phyloP scores from a whole-genome alignment of 1,140 invertebrate species.

The Drosophila oshimai region DNA sequence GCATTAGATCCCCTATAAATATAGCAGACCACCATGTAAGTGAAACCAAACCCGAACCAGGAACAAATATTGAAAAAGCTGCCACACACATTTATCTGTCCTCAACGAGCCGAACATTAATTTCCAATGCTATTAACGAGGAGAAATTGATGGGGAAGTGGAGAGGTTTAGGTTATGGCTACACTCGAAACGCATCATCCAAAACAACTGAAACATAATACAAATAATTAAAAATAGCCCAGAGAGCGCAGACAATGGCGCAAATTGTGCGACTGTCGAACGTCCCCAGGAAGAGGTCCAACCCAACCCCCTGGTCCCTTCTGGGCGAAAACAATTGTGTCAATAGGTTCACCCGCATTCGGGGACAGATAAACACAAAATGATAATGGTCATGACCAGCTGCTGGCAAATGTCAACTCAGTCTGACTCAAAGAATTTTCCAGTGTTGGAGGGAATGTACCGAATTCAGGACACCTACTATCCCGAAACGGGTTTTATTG shows the following conservation, averaged over 20 bases:
- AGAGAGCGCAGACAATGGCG: conserved; percentile 37
- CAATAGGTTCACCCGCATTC: conserved; percentile 77
- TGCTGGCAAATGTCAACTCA: conserved; percentile 65
- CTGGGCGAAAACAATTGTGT: conserved; percentile 75
- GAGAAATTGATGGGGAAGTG: conserved; percentile 29
- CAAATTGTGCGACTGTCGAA: conserved; percentile 28
- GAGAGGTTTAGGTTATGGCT: conserved; percentile 17
- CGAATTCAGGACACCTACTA: background rate
- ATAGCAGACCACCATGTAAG: conserved; percentile 64
- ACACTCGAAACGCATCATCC: conserved; percentile 44
- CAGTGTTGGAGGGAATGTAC: background rate
- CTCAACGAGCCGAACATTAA: conserved; percentile 39
- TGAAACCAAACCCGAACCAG: conserved; percentile 35
- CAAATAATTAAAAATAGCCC: conserved; percentile 79
- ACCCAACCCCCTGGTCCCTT: conserved; percentile 26
- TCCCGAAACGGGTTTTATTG: background rate
- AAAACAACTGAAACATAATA: conserved; percentile 75
- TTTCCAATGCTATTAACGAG: conserved; percentile 57
- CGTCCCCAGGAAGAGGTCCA: conserved; percentile 25
- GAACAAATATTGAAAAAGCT: conserved; percentile 71
- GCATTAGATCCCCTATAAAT: conserved; percentile 39
- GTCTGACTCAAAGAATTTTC: conserved; percentile 17
- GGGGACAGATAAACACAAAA: conserved; percentile 62
- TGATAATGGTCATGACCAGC: conserved; percentile 67
- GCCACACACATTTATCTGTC: conserved; percentile 13